phyloP scores from a whole-genome alignment of 2,113 vertebrate species.

The Neogobius melanostomus region DNA sequence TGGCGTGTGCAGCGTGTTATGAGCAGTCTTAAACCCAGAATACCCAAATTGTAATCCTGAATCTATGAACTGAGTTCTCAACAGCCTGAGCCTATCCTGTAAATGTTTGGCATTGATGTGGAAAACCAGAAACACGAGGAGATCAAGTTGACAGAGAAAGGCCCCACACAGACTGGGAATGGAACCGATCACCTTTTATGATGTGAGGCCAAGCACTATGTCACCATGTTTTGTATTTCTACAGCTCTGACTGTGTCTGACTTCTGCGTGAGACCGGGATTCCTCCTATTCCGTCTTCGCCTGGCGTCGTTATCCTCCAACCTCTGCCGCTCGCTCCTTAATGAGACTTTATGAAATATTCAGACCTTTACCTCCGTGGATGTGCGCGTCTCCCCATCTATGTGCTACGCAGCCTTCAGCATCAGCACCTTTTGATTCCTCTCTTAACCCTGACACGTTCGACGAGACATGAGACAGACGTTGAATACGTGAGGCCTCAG shows the following conservation, averaged over 20 bases:
- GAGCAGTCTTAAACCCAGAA: no score
- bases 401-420: conserved; percentile 13
- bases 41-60: no score
- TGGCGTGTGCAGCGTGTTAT: no score
- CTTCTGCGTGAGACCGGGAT: conserved; percentile 47
- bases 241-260: conserved; percentile 38
- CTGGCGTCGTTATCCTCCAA: conserved; percentile 52
- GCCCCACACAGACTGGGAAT: neutral
- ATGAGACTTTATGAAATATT: conserved; percentile 74
- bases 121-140: no score
- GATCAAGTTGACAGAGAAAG: neutral
- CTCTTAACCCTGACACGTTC: conserved; percentile 33
- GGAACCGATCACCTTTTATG: conserved; percentile 23
- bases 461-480: conserved; percentile 20
- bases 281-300: conserved; percentile 40
- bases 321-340: conserved; percentile 53
- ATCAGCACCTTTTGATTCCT: conserved; percentile 50
- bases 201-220: conserved; percentile 5
- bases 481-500: conserved; percentile 28
- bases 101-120: no score
- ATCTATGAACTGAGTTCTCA: no score
- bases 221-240: conserved; percentile 33
- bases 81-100: no score
- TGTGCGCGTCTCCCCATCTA: neutral
- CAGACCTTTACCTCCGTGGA: conserved; percentile 51